A percentile compares a stretch with the other conserved stretches of the same genome.
phyloP scores from a whole-genome alignment of 2,113 vertebrate genomes.

The Ariopsis seemanni region DNA sequence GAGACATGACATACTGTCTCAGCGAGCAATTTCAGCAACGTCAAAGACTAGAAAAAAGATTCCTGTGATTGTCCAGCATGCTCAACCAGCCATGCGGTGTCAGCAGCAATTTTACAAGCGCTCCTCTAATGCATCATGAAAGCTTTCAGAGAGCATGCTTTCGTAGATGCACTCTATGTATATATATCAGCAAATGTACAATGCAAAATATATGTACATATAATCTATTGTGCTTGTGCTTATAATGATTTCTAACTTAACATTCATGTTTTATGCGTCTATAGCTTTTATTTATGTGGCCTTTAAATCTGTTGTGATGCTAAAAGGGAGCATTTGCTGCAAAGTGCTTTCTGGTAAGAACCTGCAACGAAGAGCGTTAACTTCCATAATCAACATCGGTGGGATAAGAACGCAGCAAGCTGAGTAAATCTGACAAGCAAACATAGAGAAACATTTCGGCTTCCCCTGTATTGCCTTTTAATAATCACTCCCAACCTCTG shows the following conservation, averaged over 20 bases:
- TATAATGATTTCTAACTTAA: constrained; percentile 20
- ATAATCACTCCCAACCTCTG: background rate
- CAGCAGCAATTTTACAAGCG: constrained; percentile 52
- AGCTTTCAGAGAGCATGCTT: constrained; percentile 44
- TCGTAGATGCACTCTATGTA: constrained; percentile 1
- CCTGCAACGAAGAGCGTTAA: constrained; percentile 21
- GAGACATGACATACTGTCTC: constrained; percentile 7
- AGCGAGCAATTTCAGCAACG: background rate
- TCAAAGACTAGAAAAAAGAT: background rate
- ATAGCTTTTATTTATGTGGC: constrained; percentile 31
- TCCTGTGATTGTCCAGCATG: constrained; percentile 36
- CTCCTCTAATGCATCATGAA: constrained; percentile 42
- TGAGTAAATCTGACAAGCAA: background rate
- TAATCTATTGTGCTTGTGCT: constrained; percentile 5
- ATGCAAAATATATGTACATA: constrained; percentile 39
- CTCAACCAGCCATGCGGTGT: constrained; percentile 33
- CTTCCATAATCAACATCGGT: constrained; percentile 7
- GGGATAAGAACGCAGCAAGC: background rate
- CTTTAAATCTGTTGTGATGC: constrained; percentile 35
- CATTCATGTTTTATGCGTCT: constrained; percentile 1
- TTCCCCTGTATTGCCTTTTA: background rate
- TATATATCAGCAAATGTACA: constrained; percentile 24
- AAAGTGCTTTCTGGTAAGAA: constrained; percentile 32
- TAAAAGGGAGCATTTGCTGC: constrained; percentile 27
- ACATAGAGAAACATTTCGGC: background rate